phyloP scores from a whole-genome alignment of 2,797 vertebrate species.

The Xenentodon cancila region DNA sequence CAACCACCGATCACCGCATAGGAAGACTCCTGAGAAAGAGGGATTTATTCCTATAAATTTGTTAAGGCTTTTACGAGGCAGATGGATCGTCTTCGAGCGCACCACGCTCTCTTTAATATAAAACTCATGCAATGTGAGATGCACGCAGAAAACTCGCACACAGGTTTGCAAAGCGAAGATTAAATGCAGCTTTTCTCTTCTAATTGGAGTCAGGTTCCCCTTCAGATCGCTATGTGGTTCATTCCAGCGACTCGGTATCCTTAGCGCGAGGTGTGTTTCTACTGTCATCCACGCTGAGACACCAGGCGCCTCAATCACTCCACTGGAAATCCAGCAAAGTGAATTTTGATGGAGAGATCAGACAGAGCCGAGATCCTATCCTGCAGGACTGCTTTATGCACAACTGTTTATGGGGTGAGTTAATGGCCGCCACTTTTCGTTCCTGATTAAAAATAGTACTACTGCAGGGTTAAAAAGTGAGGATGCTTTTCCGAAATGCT shows the following conservation, averaged over 20 bases:
- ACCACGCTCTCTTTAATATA: not conserved
- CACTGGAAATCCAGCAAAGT: conserved; percentile 31
- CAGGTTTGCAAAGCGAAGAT: not conserved
- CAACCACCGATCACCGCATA: conserved; percentile 45
- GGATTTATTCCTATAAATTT: conserved; percentile 8
- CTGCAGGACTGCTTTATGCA: conserved; percentile 29
- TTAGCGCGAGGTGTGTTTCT: conserved; percentile 41
- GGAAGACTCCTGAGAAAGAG: conserved; percentile 30
- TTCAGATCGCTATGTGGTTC: conserved; percentile 55
- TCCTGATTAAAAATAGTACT: not conserved
- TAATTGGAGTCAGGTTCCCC: conserved; percentile 30
- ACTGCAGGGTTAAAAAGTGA: conserved; percentile 41
- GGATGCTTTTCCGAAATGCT: conserved; percentile 10
- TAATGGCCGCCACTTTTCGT: conserved; percentile 17
- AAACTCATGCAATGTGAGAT: not conserved
- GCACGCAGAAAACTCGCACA: not conserved
- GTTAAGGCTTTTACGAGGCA: no score
- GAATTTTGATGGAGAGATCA: conserved; percentile 36
- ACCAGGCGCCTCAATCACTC: conserved; percentile 14
- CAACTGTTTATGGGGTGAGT: conserved; percentile 63
- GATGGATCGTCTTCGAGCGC: no score
- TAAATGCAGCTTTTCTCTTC: conserved; percentile 22
- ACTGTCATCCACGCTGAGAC: conserved; percentile 39
- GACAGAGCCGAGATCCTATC: conserved; percentile 3
- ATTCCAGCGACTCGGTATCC: conserved; percentile 59